Evolutionary conservation across 1,140 invertebrate species (phyloP).

Genomic region (Agrilus planipennis): DNA sequence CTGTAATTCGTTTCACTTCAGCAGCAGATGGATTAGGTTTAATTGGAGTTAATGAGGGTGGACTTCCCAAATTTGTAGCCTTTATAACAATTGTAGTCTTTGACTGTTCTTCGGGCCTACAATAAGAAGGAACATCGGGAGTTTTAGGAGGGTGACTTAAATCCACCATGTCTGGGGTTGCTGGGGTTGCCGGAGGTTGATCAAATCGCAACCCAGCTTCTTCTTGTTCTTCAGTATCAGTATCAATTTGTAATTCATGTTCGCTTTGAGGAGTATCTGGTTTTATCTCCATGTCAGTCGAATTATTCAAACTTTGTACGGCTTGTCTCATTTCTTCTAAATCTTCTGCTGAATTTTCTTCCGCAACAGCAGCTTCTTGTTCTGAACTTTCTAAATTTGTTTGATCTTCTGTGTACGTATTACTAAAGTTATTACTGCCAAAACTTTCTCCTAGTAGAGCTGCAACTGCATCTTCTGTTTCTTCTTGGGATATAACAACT

Average conservation of each 20-base stretch:
- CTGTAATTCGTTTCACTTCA: neutral
- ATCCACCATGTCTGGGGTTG: slow-evolving; percentile 37
- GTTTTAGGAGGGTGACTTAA: slow-evolving; percentile 39
- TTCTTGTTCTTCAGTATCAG: slow-evolving; percentile 61
- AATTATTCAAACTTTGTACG: slow-evolving; percentile 60
- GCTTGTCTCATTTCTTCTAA: slow-evolving; percentile 68
- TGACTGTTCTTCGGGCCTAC: slow-evolving; percentile 15
- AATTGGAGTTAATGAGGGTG: slow-evolving; percentile 30
- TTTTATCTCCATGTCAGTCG: slow-evolving; percentile 62
- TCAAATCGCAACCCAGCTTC: slow-evolving; percentile 30
- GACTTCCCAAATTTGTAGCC: slow-evolving; percentile 21
- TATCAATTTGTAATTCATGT: slow-evolving; percentile 74
- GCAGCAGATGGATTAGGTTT: slow-evolving; percentile 13
- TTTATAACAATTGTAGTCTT: slow-evolving; percentile 14
- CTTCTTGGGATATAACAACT: slow-evolving; percentile 79
- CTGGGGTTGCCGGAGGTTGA: slow-evolving; percentile 27
- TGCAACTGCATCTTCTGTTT: slow-evolving; percentile 84
- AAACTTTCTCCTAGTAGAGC: slow-evolving; percentile 76
- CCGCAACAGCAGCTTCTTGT: slow-evolving; percentile 35
- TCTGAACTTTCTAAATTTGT: slow-evolving; percentile 30
- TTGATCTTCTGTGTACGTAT: slow-evolving; percentile 38
- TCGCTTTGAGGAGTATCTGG: slow-evolving; percentile 76
- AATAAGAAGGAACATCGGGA: slow-evolving; percentile 32
- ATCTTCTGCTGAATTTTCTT: slow-evolving; percentile 49
- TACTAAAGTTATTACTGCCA: slow-evolving; percentile 40